Evolutionary conservation across 2,888 invertebrate species (phyloP), one percentile per base, ranked within the genome.

Genomic region (Terebella lapidaria): DNA sequence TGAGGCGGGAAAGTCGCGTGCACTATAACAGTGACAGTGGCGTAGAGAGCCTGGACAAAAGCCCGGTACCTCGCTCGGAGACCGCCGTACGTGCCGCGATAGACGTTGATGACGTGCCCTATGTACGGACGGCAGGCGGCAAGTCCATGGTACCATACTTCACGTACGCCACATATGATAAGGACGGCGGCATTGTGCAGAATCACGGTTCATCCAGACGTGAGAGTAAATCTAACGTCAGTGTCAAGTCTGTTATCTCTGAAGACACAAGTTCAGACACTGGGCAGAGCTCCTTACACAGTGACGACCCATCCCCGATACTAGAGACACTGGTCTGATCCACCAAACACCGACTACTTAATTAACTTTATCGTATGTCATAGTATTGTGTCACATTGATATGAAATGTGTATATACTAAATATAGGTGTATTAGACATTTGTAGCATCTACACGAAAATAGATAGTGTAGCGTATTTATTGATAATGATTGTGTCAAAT

Each of bases 201-300:
- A 18, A 35, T 35, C 35, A 35, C 18, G 35, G 35, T 18, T 15
- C 10, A 10, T 35, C 18, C 10, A 10, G 10, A 10, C 49, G 49
- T 49, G 18, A 22, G 5, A 15, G 49, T 5, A 10, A 10, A n/a
- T n/a, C 10, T 15, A 15, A 10, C 10, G 10, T 35, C 10, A 15
- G 42, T n/a, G 42, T n/a, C 42, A 49, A 49, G 22, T 5, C 49
- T 5, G 22, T 20, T 24, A 22, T 5, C 18, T 10, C 49, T 5
- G 30, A 57, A 26, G 83, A 83, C 67, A 81, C 81, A 1, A 83
- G 82, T 64, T 83, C 83, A 0, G 83, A 84, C 67, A 83, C 83
- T 0, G 84, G 84, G 0, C 75, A 83, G 2, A 83, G 61, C 28
- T 58, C 61, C 15, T 35, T 61, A 49, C 58, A 58, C 35, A 58